Percentiles rank a stretch among this genome's conserved stretches.
phyloP scores from a whole-genome alignment of 2,888 invertebrate genomes.

The Tipula helvola region DNA sequence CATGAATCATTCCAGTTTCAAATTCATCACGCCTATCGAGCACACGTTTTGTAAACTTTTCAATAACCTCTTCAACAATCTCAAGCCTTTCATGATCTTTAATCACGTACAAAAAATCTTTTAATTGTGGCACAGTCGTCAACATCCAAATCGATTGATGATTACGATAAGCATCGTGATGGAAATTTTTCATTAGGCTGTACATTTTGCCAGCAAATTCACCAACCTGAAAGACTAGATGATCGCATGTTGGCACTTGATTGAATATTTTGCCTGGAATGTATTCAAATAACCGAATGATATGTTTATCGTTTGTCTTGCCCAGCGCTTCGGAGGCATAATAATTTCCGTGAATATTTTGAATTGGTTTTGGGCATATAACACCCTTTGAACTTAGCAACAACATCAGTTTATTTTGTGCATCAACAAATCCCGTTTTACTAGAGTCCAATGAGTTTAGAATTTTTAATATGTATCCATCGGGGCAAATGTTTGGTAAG shows the following conservation, averaged over 20 bases:
- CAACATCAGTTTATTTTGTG: conserved; percentile 60
- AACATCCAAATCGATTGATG: conserved; percentile 69
- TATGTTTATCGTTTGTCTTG: conserved; percentile 40
- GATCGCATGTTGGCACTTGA: conserved; percentile 44
- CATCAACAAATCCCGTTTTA: conserved; percentile 52
- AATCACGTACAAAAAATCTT: conserved; percentile 56
- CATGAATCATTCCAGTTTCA: conserved; percentile 60
- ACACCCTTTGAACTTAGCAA: conserved; percentile 54
- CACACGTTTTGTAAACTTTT: conserved; percentile 52
- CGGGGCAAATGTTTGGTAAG: conserved; percentile 39
- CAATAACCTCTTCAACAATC: conserved; percentile 48
- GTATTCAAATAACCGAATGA: conserved; percentile 63
- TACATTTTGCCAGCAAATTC: conserved; percentile 58
- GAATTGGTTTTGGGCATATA: conserved; percentile 56
- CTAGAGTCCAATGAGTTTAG: conserved; percentile 70
- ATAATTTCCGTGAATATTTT: conserved; percentile 51
- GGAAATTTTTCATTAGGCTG: conserved; percentile 53
- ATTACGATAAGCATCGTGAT: conserved; percentile 53
- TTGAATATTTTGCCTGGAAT: conserved; percentile 59
- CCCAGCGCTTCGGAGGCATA: conserved; percentile 42
- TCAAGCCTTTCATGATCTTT: conserved; percentile 45
- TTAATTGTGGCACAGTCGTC: conserved; percentile 50
- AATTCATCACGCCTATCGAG: conserved; percentile 44
- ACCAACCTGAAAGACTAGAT: conserved; percentile 59
- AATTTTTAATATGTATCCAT: conserved; percentile 71